Evolutionary conservation across 2,797 vertebrate genomes (phyloP), one percentile per base, ranked within the genome.

Genomic region (Kryptolebias ocellatus): DNA sequence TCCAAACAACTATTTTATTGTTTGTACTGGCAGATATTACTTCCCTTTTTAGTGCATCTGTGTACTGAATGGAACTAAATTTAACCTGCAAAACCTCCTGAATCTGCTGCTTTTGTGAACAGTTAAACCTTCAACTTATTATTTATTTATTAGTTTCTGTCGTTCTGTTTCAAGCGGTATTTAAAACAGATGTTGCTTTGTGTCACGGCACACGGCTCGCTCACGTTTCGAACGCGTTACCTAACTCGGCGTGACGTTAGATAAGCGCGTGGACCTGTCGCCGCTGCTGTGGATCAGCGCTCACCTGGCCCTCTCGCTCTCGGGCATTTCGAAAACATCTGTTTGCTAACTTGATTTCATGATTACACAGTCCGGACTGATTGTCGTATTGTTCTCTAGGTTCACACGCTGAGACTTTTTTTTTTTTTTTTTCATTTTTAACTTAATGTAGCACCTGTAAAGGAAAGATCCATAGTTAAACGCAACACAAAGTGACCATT

Each of bases 221-320:
- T 69, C 74, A 70, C 81, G 83, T 83, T 78, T 59, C 65, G 46
- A 65, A 49, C 24, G 6, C 59, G 75, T 86, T 86, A 80, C 53
- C 66, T 60, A 87, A 88, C 54, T 18, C n/a, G n/a, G 0, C 0
- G 67, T 74, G 83, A 88, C 74, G 58, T 81, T 80, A 79, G 69
- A 69, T 17, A 58, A 24, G 54, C 69, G 67, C 73, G 57, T 80
- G 58, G 65, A 67, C 64, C 70, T 44, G 59, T 42, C 70, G 68
- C 71, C 85, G 81, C 82, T 83, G 82, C 53, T 57, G 53, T 12
- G 34, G 34, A 37, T 37, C 34, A 37, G 34, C 2, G 0, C 34
- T 37, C 34, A 37, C 34, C 34, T 37, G 34, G 31, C 7, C 20
- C 31, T 34, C 31, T 34, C 31, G 7, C 20, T 24, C 20, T 24